A percentile compares a stretch with the other conserved stretches of the same genome.
These are phyloP conservation scores for Eubucco bourcierii DNA, from an alignment of 2,113 vertebrate genomes.

Conservation along the genomic window DNA sequence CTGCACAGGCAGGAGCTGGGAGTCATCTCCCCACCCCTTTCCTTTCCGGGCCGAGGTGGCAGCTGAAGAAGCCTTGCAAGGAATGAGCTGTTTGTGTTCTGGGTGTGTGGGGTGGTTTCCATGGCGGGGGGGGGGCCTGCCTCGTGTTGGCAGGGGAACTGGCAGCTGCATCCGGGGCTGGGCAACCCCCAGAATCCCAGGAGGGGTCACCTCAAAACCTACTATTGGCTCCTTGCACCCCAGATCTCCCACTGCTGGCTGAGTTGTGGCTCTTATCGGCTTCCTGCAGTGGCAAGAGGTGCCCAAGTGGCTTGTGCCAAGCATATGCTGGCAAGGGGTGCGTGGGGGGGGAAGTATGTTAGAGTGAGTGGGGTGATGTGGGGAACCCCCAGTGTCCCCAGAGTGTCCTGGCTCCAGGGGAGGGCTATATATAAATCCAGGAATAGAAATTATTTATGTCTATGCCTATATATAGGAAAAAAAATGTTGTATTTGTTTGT, in stretches of 20 bases:
- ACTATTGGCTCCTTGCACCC: fast-evolving
- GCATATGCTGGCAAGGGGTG: background rate
- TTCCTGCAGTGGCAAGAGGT: background rate
- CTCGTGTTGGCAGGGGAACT: background rate
- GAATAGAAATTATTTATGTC: background rate
- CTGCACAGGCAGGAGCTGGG: fast-evolving
- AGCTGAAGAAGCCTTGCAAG: constrained; percentile 4
- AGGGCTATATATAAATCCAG: background rate
- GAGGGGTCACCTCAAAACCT: background rate
- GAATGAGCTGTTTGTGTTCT: constrained; percentile 33
- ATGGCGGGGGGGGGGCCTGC: background rate
- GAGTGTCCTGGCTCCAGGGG: background rate
- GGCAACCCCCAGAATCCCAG: background rate
- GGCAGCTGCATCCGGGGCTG: background rate
- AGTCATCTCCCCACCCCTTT: constrained; percentile 11
- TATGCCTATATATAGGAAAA: background rate
- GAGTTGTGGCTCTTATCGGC: background rate
- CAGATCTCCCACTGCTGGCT: fast-evolving
- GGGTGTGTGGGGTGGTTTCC: constrained; percentile 15
- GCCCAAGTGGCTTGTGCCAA: background rate
- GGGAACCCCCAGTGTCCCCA: background rate
- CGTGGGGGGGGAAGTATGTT: background rate
- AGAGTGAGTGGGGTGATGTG: background rate
- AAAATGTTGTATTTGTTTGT: background rate
- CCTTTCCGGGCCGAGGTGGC: background rate